Evolutionary conservation across 2,888 invertebrate genomes (phyloP), one percentile per base, ranked within the genome.

Genomic region (Cryptocephalus moraei): DNA sequence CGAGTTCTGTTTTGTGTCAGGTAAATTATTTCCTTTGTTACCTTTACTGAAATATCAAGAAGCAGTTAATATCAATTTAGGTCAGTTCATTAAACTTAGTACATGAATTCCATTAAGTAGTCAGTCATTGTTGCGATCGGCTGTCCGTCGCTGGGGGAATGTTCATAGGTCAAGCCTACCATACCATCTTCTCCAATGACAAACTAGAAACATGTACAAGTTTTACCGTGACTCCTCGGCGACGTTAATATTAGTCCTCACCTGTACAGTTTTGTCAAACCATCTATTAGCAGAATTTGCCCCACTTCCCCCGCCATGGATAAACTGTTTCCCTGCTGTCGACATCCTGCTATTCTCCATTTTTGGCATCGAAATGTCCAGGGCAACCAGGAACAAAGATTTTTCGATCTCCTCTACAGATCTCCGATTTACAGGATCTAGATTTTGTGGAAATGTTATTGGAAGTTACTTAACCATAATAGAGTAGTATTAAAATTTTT

Each of bases 191-290:
- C 74, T 52, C 88, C 86, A 43, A 92, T 78, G 49, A 91, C 78
- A 63, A 89, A 84, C 86, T 91, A 70, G 50, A 71, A 66, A 58
- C n/a, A n/a, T n/a, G n/a, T n/a, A 22, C 22, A 2, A 4, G 22
- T 22, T 6, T 22, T 22, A 22, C 2, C 22, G 2, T 22, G 22
- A 22, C 6, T 22, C 22, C 22, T 22, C 6, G 2, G 2, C 6
- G 22, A 22, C 3, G 2, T 22, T 22, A 4, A 22, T 22, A 22
- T 10, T 46, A 32, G 2, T 44, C 48, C 41, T 45, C 66, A 90
- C 90, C 78, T 94, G 93, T 55, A 96, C 75, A 2, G 92, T 92
- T 76, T 96, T 96, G 68, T 96, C 95, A 72, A 86, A 93, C 95
- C 95, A 96, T 33, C 95, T 78, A 70, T 96, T 96, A 36, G 77